phyloP scores from a whole-genome alignment of 2,797 vertebrate genomes.

The Jordanella pulchra region DNA sequence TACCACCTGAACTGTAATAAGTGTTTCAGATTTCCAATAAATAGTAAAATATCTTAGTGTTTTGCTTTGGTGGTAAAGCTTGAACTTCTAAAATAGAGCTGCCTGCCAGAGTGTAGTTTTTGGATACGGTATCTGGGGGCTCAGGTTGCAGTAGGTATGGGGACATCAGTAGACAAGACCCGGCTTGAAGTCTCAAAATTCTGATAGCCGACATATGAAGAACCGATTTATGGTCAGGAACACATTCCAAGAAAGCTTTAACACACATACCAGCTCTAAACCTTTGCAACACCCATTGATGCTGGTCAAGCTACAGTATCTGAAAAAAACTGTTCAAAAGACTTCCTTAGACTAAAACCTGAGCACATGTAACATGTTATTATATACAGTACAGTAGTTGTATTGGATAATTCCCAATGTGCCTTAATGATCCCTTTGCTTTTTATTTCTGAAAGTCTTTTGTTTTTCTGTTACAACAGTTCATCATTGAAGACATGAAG shows the following conservation, averaged over 20 bases:
- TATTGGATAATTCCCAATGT: background rate
- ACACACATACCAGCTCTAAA: constrained; percentile 20
- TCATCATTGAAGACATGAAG: constrained; percentile 98
- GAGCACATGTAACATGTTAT: constrained; percentile 6
- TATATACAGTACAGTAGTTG: background rate
- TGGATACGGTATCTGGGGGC: constrained; percentile 57
- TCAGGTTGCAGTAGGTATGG: constrained; percentile 71
- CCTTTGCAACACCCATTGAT: constrained; percentile 25
- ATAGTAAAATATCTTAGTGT: constrained; percentile 21
- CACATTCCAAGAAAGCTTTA: constrained; percentile 64
- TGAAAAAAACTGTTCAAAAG: constrained; percentile 33
- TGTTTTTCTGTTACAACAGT: constrained; percentile 70
- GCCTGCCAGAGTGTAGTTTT: constrained; percentile 48
- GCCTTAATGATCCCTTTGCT: background rate
- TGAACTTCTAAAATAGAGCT: constrained; percentile 38
- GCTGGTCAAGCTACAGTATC: constrained; percentile 7
- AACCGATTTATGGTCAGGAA: constrained; percentile 64
- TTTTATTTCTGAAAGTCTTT: background rate
- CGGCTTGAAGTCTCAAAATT: constrained; percentile 53
- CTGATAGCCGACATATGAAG: constrained; percentile 67
- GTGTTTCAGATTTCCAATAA: background rate
- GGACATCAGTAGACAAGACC: constrained; percentile 45
- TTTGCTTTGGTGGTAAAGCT: constrained; percentile 41
- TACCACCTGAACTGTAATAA: background rate
- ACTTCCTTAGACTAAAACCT: constrained; percentile 20